Percentiles rank a stretch among this genome's conserved stretches.
These are phyloP conservation scores for Tor tambroides DNA, from an alignment of 2,113 vertebrate species.

Conservation along the genomic window DNA sequence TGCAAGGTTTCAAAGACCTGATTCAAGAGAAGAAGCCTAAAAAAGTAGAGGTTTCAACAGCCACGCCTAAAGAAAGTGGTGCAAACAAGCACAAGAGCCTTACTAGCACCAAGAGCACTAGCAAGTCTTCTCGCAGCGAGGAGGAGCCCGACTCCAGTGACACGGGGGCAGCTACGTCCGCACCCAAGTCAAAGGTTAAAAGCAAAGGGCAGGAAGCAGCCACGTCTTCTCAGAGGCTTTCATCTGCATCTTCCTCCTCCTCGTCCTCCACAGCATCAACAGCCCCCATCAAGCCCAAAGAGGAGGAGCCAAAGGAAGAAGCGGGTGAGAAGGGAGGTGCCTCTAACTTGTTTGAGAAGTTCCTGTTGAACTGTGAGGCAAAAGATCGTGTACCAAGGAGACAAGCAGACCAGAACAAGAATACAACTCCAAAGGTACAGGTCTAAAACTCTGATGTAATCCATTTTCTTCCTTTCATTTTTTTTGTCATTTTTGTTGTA, in stretches of 20 bases:
- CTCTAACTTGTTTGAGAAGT: conserved; percentile 79
- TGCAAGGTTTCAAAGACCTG: conserved; percentile 74
- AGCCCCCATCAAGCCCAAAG: conserved; percentile 61
- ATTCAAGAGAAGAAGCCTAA: conserved; percentile 77
- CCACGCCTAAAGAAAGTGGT: conserved; percentile 70
- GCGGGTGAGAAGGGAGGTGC: conserved; percentile 66
- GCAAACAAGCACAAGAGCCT: conserved; percentile 75
- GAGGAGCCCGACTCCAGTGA: conserved; percentile 80
- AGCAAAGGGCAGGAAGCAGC: conserved; percentile 66
- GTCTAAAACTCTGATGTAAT: neutral
- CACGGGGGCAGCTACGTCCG: conserved; percentile 71
- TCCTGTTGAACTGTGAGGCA: conserved; percentile 76
- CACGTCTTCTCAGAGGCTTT: conserved; percentile 55
- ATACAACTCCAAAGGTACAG: conserved; percentile 70
- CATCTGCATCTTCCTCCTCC: conserved; percentile 62
- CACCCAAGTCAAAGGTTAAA: conserved; percentile 50
- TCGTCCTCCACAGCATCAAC: conserved; percentile 58
- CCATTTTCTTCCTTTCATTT: neutral
- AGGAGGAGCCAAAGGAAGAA: conserved; percentile 73
- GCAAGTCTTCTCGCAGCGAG: conserved; percentile 72
- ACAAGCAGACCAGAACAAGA: conserved; percentile 59
- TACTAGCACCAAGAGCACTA: conserved; percentile 55
- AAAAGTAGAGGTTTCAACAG: conserved; percentile 66
- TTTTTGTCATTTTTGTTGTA: neutral
- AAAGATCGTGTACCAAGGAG: conserved; percentile 76